phyloP scores from a whole-genome alignment of 1,140 invertebrate species.

The Alviniconcha marisindica region DNA sequence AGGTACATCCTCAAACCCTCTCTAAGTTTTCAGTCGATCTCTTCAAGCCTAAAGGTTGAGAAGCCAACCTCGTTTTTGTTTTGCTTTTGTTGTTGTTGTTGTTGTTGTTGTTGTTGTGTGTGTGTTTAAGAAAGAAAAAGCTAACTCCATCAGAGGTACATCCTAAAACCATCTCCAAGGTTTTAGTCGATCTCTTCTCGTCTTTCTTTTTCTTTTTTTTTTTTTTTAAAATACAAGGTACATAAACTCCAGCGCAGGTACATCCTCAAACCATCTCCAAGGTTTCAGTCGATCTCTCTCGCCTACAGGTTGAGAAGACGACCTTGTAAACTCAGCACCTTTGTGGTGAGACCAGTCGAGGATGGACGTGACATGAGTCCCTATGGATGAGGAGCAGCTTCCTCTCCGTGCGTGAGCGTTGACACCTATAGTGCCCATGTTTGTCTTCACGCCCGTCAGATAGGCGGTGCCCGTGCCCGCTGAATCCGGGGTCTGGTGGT shows the following conservation, averaged over 20 bases:
- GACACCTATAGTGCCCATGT: conserved; percentile 88
- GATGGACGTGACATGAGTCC: conserved; percentile 80
- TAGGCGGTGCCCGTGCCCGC: conserved; percentile 92
- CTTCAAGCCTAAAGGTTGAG: too few relatives aligned
- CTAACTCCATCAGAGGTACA: too few relatives aligned
- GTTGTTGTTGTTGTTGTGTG: too few relatives aligned
- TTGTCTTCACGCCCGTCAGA: conserved; percentile 90
- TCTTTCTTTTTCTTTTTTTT: too few relatives aligned
- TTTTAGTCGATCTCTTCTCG: too few relatives aligned
- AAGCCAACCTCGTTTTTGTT: too few relatives aligned
- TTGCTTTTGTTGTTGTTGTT: too few relatives aligned
- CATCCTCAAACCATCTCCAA: background rate
- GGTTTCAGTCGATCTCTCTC: background rate
- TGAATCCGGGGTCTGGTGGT: conserved; percentile 93
- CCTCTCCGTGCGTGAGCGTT: conserved; percentile 81
- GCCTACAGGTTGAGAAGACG: background rate
- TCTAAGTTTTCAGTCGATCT: too few relatives aligned
- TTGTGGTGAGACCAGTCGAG: conserved; percentile 76
- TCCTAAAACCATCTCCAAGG: too few relatives aligned
- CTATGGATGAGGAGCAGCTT: conserved; percentile 53
- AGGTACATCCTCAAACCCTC: too few relatives aligned
- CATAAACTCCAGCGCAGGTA: background rate
- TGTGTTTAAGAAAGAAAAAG: too few relatives aligned
- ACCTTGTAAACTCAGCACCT: background rate
- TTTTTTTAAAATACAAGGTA: too few relatives aligned